A percentile compares a stretch with the other conserved stretches of the same genome.
Conservation (phyloP, 2,797 vertebrate species). For the Eulemur rubriventer region DNA sequence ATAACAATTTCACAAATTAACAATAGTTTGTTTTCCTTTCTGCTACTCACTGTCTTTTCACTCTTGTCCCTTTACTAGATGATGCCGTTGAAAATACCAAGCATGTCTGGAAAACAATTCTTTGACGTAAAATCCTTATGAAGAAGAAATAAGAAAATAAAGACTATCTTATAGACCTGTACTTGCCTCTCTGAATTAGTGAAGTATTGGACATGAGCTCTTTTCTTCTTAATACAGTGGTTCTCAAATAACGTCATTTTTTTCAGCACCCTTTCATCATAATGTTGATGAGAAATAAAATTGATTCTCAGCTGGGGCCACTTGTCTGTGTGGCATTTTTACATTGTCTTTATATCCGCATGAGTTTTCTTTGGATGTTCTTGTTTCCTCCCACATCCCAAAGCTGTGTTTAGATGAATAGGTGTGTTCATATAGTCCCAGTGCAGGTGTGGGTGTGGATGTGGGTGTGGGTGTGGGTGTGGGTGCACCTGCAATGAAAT, state of each 20-base stretch:
- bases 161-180: fast-evolving
- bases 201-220: fast-evolving
- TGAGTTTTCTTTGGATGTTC: background rate
- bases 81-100: background rate
- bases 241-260: background rate
- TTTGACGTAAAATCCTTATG: background rate
- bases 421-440: background rate
- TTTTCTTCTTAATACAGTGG: background rate
- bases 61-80: background rate
- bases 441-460: background rate
- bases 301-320: background rate
- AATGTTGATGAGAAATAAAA: background rate
- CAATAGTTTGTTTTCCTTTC: background rate
- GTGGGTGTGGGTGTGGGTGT: background rate
- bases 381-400: background rate
- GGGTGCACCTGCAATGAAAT: background rate
- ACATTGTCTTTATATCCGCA: background rate
- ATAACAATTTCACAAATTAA: background rate
- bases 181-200: background rate
- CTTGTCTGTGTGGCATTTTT: background rate
- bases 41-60: background rate
- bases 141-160: background rate
- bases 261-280: background rate
- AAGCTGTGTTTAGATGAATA: background rate
- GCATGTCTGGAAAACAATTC: background rate